A percentile compares a stretch with the other conserved stretches of the same genome.
Evolutionary conservation across 2,113 vertebrate genomes (phyloP).

Genomic region (Psettodes erumei): DNA sequence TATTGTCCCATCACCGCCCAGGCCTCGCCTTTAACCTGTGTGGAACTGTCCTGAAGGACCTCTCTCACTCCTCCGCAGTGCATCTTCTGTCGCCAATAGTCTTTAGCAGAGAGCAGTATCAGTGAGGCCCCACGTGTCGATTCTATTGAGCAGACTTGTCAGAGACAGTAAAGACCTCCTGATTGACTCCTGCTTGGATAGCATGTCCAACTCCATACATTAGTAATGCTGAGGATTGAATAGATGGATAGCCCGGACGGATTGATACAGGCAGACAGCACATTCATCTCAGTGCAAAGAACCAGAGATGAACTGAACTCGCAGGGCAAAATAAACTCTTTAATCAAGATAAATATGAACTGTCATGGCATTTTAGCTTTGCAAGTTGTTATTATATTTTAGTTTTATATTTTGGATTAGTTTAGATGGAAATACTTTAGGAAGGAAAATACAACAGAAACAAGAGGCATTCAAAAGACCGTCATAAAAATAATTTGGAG

Average conservation of each 20-base stretch:
- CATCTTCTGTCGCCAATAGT: constrained; percentile 52
- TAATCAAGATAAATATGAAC: too few relatives aligned
- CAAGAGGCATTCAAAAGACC: background rate
- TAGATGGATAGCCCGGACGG: constrained; percentile 61
- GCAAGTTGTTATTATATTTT: constrained; percentile 1
- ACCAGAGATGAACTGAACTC: constrained; percentile 21
- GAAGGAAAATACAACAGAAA: background rate
- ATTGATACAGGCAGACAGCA: constrained; percentile 57
- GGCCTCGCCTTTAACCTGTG: constrained; percentile 8
- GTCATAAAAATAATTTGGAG: constrained; percentile 34
- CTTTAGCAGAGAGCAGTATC: constrained; percentile 70
- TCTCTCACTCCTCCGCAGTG: constrained; percentile 24
- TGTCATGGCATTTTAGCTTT: background rate
- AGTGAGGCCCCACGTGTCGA: constrained; percentile 71
- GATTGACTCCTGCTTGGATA: constrained; percentile 82
- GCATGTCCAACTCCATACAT: constrained; percentile 80
- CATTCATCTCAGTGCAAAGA: constrained; percentile 41
- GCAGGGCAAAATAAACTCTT: constrained; percentile 1
- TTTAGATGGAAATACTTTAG: too few relatives aligned
- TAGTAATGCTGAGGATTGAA: constrained; percentile 72
- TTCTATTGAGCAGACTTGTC: constrained; percentile 78
- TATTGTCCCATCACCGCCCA: constrained; percentile 36
- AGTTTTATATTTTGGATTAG: background rate
- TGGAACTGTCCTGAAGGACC: constrained; percentile 12
- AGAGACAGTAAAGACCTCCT: constrained; percentile 77